phyloP scores from a whole-genome alignment of 1,140 invertebrate genomes.

The Megalopta genalis region DNA sequence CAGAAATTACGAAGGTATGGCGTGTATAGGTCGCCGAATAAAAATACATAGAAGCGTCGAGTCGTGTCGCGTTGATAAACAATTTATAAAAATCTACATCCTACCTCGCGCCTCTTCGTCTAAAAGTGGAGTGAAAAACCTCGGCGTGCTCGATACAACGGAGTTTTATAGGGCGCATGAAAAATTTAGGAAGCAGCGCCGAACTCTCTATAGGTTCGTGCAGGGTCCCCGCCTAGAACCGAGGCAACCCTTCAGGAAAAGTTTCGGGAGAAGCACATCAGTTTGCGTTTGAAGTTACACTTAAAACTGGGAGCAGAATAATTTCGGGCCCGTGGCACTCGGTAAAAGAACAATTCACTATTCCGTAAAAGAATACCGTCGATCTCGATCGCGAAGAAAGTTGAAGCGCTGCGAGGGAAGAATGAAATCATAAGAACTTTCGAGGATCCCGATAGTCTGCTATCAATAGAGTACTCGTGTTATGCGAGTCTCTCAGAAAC shows the following conservation, averaged over 20 bases:
- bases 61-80: too few relatives aligned
- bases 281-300: constrained; percentile 20
- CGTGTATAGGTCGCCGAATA: too few relatives aligned
- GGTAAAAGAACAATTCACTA: background rate
- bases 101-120: background rate
- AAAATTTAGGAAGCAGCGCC: background rate
- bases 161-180: background rate
- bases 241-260: background rate
- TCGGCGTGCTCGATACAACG: background rate
- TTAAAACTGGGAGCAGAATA: constrained; percentile 12
- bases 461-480: too few relatives aligned
- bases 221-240: background rate
- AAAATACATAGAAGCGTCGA: too few relatives aligned
- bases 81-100: too few relatives aligned
- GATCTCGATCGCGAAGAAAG: background rate
- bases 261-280: background rate
- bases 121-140: background rate
- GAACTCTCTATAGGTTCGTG: background rate
- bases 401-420: background rate
- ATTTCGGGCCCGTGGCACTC: background rate
- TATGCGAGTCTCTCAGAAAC: too few relatives aligned
- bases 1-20: too few relatives aligned
- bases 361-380: constrained; percentile 8
- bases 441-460: background rate
- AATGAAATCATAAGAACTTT: constrained; percentile 2